These are phyloP conservation scores for Trogon surrucura DNA, from an alignment of 2,113 vertebrate genomes.

Conservation along the genomic window DNA sequence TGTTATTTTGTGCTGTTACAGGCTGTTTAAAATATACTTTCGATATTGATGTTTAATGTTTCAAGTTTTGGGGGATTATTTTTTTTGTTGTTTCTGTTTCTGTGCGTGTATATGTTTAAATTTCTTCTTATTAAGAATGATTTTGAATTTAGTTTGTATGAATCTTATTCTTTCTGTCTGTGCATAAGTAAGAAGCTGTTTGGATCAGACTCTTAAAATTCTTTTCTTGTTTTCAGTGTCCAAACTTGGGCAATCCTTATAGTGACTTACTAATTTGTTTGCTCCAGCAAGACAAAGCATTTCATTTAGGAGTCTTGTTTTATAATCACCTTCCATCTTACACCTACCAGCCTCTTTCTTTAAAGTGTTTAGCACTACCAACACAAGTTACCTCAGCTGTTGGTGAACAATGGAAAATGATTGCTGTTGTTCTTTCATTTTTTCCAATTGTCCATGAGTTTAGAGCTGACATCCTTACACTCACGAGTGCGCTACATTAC, in stretches of 20 bases:
- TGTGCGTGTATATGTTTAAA: neutral
- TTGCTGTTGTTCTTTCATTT: neutral
- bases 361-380: neutral
- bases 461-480: neutral
- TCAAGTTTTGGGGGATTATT: rapidly evolving
- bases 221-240: neutral
- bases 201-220: neutral
- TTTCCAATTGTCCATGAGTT: neutral
- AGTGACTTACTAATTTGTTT: neutral
- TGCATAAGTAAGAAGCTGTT: neutral
- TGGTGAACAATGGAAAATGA: neutral
- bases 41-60: neutral
- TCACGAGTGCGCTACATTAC: neutral
- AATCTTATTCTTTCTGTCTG: neutral
- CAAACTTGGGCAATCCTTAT: neutral
- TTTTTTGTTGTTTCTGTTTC: neutral
- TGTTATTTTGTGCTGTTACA: neutral
- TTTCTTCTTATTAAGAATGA: neutral
- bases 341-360: neutral
- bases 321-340: neutral
- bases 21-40: neutral
- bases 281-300: neutral
- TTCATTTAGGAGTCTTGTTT: neutral
- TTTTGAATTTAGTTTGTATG: neutral
- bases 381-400: neutral